Evolutionary conservation across 2,797 vertebrate species (phyloP).

Genomic region (Protosalanx chinensis): DNA sequence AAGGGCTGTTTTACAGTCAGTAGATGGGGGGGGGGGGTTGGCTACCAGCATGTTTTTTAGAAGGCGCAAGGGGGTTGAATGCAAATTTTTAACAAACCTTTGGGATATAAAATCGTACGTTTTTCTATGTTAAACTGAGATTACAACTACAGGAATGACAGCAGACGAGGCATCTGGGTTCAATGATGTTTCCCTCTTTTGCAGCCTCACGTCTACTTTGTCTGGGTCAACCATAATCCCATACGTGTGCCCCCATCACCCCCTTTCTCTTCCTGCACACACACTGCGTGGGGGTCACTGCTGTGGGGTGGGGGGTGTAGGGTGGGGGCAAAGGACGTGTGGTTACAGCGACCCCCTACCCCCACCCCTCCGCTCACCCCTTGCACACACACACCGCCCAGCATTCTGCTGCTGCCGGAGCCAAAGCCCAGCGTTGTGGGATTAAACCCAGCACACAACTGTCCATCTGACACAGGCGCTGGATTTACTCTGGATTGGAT

Average conservation of each 20-base stretch:
- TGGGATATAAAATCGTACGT: neutral
- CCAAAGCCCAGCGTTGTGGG: slow-evolving; percentile 61
- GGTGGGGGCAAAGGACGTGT: neutral
- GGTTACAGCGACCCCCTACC: neutral
- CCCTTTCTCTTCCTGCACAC: neutral
- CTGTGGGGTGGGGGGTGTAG: too few relatives aligned
- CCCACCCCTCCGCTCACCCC: neutral
- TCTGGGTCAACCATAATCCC: slow-evolving; percentile 52
- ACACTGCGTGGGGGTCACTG: neutral
- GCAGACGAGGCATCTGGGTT: slow-evolving; percentile 25
- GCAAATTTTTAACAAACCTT: neutral
- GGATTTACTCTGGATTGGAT: slow-evolving; percentile 73
- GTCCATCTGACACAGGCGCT: slow-evolving; percentile 69
- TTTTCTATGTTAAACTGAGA: neutral
- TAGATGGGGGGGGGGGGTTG: slow-evolving; percentile 40
- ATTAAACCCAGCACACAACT: slow-evolving; percentile 69
- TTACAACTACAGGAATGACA: neutral
- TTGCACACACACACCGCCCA: slow-evolving; percentile 10
- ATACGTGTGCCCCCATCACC: neutral
- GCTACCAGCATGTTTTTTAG: slow-evolving; percentile 22
- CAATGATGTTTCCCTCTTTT: slow-evolving; percentile 2
- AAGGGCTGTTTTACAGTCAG: slow-evolving; percentile 59
- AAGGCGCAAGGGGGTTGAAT: slow-evolving; percentile 14
- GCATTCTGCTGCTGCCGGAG: slow-evolving; percentile 31
- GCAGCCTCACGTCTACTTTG: slow-evolving; percentile 1